Conservation (phyloP, 2,797 vertebrate genomes). For the Gymnothorax javanicus region DNA sequence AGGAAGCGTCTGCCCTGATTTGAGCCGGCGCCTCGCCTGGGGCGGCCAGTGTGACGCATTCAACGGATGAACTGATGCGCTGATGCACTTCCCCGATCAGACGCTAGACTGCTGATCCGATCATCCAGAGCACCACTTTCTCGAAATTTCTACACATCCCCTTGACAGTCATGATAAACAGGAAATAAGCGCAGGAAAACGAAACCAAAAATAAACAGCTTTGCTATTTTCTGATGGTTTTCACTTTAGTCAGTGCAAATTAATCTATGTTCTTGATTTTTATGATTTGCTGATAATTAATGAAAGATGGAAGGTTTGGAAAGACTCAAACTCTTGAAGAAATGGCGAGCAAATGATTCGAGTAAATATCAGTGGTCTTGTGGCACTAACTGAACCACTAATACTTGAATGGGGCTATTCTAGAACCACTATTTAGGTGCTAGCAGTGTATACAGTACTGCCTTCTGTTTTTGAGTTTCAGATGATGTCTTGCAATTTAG, state of each 20-base stretch:
- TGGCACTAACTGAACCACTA: background rate
- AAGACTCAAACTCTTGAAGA: background rate
- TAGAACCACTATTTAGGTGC: background rate
- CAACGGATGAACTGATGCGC: slow-evolving; percentile 63
- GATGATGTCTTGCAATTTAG: background rate
- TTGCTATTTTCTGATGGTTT: background rate
- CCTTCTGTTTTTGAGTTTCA: background rate
- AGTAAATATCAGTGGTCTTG: background rate
- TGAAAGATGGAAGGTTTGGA: background rate
- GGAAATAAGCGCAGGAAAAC: background rate
- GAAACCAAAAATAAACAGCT: background rate
- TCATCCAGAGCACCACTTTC: slow-evolving; percentile 57
- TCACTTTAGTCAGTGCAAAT: background rate
- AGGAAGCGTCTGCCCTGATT: slow-evolving; percentile 78
- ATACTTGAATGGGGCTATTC: background rate
- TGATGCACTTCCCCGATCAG: slow-evolving; percentile 79
- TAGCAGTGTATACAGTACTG: background rate
- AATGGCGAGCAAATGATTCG: background rate
- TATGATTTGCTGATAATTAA: background rate
- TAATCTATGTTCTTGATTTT: background rate
- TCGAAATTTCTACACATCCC: slow-evolving; percentile 53
- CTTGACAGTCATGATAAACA: slow-evolving; percentile 25
- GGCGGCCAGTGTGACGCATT: slow-evolving; percentile 69
- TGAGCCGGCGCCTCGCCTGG: slow-evolving; percentile 66
- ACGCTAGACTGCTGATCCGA: slow-evolving; percentile 63